Evolutionary conservation across 2,888 invertebrate species (phyloP).

Genomic region (Sinhomidia bicolor): DNA sequence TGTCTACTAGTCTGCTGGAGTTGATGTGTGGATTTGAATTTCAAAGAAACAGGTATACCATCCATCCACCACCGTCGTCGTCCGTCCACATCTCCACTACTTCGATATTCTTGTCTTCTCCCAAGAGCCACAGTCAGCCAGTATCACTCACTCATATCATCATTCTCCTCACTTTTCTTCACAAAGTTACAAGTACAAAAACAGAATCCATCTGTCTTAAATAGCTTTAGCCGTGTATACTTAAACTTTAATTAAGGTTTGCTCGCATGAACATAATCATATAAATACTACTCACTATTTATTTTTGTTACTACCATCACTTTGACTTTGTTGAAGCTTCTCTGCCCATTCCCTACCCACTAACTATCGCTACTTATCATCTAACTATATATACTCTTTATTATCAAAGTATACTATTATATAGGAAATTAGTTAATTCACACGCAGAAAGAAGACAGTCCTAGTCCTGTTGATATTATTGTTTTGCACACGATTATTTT

Average conservation of each 20-base stretch:
- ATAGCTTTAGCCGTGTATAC: conserved; percentile 37
- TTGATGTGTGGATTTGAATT: conserved; percentile 38
- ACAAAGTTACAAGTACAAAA: conserved; percentile 46
- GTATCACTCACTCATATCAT: conserved; percentile 13
- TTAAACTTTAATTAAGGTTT: conserved; percentile 50
- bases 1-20: conserved; percentile 21
- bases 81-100: conserved; percentile 20
- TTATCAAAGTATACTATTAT: not conserved
- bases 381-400: not conserved
- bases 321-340: conserved; percentile 18
- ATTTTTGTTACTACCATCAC: not conserved
- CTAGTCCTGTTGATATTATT: not conserved
- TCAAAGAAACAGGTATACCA: conserved; percentile 51
- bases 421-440: not conserved
- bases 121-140: conserved; percentile 1
- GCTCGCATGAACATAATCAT: not conserved
- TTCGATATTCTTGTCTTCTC: not conserved
- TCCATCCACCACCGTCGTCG: too few relatives aligned
- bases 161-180: not conserved
- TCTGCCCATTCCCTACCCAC: not conserved
- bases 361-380: not conserved
- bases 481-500: not conserved
- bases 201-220: conserved; percentile 45
- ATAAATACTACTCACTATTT: not conserved
- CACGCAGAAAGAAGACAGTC: not conserved